A percentile compares a stretch with the other conserved stretches of the same genome.
Conservation (phyloP, 2,888 invertebrate species). For the Mesopsocus fuscifrons region DNA sequence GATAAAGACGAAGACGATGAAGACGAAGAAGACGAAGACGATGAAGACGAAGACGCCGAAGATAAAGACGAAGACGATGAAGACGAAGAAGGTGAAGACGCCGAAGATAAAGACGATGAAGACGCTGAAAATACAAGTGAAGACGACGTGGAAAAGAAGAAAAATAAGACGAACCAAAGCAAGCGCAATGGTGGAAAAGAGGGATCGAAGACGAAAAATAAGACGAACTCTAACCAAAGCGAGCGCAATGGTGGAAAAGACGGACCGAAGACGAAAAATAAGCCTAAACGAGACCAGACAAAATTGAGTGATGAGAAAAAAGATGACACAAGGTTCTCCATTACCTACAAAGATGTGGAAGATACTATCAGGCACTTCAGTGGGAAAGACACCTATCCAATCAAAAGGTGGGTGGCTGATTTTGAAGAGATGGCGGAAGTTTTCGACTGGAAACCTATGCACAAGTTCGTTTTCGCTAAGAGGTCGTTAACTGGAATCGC, state of each 20-base stretch:
- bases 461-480: background rate
- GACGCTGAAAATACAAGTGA: too few relatives aligned
- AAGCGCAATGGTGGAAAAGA: too few relatives aligned
- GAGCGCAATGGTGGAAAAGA: too few relatives aligned
- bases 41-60: background rate
- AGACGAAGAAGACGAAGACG: background rate
- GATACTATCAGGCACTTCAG: background rate
- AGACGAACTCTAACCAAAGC: too few relatives aligned
- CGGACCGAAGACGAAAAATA: too few relatives aligned
- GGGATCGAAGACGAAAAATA: too few relatives aligned
- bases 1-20: background rate
- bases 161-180: too few relatives aligned
- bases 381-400: background rate
- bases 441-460: background rate
- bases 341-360: background rate
- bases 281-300: too few relatives aligned
- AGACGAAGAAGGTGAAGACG: too few relatives aligned
- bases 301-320: too few relatives aligned
- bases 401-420: background rate
- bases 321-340: background rate
- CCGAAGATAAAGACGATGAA: background rate
- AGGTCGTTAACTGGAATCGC: background rate
- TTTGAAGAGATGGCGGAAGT: background rate
- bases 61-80: too few relatives aligned
- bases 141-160: too few relatives aligned